Conservation (phyloP, 2,113 vertebrate genomes). For the Azemiops feae region DNA sequence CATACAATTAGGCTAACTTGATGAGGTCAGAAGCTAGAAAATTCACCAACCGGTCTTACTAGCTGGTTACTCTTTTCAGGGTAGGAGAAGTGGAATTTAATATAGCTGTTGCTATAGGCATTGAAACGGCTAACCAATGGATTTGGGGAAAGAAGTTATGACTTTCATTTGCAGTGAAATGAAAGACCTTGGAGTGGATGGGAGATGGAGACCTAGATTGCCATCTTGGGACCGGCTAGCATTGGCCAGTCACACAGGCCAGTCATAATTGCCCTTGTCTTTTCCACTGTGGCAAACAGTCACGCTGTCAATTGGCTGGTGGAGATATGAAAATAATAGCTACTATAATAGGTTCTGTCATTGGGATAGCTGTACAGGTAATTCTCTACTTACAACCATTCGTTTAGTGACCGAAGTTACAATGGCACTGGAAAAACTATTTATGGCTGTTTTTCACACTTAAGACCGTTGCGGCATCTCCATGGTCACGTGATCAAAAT, state of each 20-base stretch:
- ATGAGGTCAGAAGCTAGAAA: neutral
- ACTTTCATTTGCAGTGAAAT: neutral
- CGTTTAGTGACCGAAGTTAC: no score
- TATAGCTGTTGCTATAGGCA: slow-evolving; percentile 32
- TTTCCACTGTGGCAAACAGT: neutral
- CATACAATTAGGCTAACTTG: slow-evolving; percentile 5
- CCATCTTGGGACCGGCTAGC: neutral
- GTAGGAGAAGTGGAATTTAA: slow-evolving; percentile 33
- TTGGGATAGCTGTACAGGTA: neutral
- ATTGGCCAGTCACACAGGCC: neutral
- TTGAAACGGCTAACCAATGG: neutral
- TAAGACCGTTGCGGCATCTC: no score
- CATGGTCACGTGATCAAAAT: no score
- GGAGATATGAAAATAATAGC: neutral
- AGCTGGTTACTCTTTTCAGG: neutral
- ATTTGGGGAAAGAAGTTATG: neutral
- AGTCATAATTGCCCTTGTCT: neutral
- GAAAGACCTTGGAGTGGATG: slow-evolving; percentile 34
- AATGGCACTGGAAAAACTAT: no score
- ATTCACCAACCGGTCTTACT: slow-evolving; percentile 45
- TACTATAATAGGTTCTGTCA: neutral
- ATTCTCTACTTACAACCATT: no score
- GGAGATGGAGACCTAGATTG: neutral
- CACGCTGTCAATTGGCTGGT: no score
- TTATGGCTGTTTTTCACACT: no score